Conservation (phyloP, 2,888 invertebrate genomes). For the Nipponacmea schrenckii region DNA sequence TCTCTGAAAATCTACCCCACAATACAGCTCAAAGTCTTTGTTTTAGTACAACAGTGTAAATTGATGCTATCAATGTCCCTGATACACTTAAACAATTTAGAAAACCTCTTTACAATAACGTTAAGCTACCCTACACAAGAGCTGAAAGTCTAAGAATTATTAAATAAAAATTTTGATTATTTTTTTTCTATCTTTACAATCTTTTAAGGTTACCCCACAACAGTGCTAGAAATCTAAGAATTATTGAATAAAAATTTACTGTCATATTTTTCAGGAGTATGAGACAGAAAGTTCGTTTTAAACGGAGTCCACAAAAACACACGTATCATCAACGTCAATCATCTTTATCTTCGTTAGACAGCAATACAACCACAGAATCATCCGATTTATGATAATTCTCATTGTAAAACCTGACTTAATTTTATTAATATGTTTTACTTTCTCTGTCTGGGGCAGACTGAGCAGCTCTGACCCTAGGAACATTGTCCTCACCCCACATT, state of each 20-base stretch:
- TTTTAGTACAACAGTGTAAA: neutral
- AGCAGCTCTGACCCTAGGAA: too few species aligned
- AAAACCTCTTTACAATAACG: neutral
- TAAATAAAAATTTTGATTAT: too few species aligned
- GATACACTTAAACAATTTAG: too few species aligned
- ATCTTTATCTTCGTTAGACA: slow-evolving; percentile 50
- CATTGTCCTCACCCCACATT: too few species aligned
- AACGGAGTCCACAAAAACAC: slow-evolving; percentile 27
- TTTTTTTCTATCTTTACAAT: neutral
- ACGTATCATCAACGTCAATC: slow-evolving; percentile 26
- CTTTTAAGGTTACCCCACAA: neutral
- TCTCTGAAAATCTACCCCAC: too few species aligned
- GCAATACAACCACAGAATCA: slow-evolving; percentile 28
- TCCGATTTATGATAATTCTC: neutral
- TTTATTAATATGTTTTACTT: too few species aligned
- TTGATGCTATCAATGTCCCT: too few species aligned
- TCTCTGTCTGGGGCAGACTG: too few species aligned
- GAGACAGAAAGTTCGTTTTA: slow-evolving; percentile 30
- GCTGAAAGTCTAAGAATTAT: too few species aligned
- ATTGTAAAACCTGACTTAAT: too few species aligned
- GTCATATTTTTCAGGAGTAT: slow-evolving; percentile 18
- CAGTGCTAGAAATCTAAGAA: too few species aligned
- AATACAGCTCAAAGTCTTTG: neutral
- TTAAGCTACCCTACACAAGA: too few species aligned
- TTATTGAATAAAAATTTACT: neutral